A percentile compares a stretch with the other conserved stretches of the same genome.
Conservation (phyloP, 2,888 invertebrate species). For the Sphaerophoria rueppellii region DNA sequence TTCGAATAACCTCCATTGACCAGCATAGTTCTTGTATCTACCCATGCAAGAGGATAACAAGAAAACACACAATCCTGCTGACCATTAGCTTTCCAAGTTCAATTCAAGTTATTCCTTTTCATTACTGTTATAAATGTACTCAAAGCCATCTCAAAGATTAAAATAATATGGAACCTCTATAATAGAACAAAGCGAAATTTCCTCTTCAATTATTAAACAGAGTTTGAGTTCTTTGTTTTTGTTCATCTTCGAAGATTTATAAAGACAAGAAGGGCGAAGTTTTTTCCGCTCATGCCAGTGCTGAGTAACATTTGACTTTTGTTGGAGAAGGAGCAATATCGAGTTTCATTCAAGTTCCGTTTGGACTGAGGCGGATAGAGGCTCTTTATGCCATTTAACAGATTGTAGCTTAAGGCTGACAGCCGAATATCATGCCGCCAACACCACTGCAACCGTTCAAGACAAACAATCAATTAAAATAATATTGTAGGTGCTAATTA, state of each 20-base stretch:
- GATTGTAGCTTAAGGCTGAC: not conserved
- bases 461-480: constrained; percentile 40
- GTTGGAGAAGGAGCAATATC: not conserved
- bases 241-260: constrained; percentile 10
- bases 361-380: not conserved
- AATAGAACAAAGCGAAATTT: not conserved
- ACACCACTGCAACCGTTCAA: not conserved
- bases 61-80: too few relatives aligned
- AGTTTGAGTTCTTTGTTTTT: constrained; percentile 1
- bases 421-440: not conserved
- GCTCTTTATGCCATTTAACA: not conserved
- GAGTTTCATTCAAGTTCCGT: not conserved
- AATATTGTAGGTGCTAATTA: constrained; percentile 41
- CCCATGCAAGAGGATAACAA: too few relatives aligned
- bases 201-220: constrained; percentile 59
- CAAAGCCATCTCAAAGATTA: not conserved
- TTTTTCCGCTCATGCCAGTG: not conserved
- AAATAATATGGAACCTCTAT: constrained; percentile 15
- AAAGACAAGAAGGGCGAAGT: not conserved
- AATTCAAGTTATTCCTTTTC: constrained; percentile 55
- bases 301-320: too few relatives aligned
- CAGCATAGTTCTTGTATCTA: not conserved
- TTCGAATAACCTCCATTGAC: not conserved
- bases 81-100: constrained; percentile 40
- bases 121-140: constrained; percentile 16